Conservation (phyloP, 2,113 vertebrate species). For the Salvelinus alpinus region DNA sequence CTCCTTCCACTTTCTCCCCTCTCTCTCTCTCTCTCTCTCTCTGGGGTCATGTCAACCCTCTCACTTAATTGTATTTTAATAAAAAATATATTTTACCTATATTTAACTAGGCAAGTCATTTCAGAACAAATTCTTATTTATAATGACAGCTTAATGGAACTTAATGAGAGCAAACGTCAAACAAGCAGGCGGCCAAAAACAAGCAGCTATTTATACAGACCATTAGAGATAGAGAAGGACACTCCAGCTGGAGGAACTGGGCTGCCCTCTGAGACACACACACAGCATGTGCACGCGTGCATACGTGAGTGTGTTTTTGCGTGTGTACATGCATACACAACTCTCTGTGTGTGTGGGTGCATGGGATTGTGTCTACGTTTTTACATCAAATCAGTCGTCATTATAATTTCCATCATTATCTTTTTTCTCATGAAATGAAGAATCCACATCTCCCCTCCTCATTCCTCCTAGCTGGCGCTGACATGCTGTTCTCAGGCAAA, state of each 20-base stretch:
- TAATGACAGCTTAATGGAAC: too few relatives aligned
- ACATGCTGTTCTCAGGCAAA: too few relatives aligned
- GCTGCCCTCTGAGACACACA: not conserved
- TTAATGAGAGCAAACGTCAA: conserved; percentile 14
- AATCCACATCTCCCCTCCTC: too few relatives aligned
- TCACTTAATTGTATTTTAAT: not conserved
- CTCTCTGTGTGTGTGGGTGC: not conserved
- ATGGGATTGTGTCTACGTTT: not conserved
- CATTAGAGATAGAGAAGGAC: not conserved
- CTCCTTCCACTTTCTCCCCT: too few relatives aligned
- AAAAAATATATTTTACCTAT: too few relatives aligned
- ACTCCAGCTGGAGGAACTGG: not conserved
- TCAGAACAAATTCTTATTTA: too few relatives aligned
- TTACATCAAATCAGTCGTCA: too few relatives aligned
- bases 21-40: conserved; percentile 3
- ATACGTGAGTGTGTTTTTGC: not conserved
- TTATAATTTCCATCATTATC: too few relatives aligned
- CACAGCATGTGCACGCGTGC: not conserved
- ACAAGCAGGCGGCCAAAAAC: not conserved
- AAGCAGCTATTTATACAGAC: conserved; percentile 2
- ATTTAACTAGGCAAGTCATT: too few relatives aligned
- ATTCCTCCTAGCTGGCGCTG: too few relatives aligned
- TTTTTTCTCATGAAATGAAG: too few relatives aligned
- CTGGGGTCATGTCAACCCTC: not conserved
- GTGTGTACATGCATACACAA: not conserved